These are phyloP conservation scores for Platalea minor DNA, from an alignment of 2,797 vertebrate species.

Conservation along the genomic window DNA sequence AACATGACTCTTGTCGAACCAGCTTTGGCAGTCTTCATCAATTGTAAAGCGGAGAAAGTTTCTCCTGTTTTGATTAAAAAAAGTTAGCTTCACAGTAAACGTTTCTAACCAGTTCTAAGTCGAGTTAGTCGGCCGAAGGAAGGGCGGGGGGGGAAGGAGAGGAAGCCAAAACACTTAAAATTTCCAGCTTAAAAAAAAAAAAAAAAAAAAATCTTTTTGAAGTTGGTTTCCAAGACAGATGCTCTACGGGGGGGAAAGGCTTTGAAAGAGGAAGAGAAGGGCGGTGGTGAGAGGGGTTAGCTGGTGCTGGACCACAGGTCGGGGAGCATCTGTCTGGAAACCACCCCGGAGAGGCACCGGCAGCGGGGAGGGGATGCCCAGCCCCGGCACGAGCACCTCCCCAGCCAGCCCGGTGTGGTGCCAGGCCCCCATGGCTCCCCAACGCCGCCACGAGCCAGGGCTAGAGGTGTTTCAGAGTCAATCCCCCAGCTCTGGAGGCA, in stretches of 20 bases:
- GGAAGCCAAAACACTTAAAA: constrained; percentile 2
- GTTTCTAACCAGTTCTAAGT: constrained; percentile 63
- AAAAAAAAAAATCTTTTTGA: not conserved
- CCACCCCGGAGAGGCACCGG: not conserved
- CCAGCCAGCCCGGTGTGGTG: not conserved
- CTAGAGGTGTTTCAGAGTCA: not conserved
- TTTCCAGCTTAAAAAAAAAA: constrained; percentile 35
- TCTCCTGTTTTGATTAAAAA: constrained; percentile 31
- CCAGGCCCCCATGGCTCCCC: not conserved
- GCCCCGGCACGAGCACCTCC: not conserved
- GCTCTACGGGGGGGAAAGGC: not conserved
- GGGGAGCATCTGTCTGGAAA: constrained; percentile 26
- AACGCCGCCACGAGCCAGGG: fast-evolving
- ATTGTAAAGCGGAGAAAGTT: constrained; percentile 36
- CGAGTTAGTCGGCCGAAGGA: constrained; percentile 18
- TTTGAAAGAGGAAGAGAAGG: not conserved
- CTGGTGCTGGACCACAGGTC: not conserved
- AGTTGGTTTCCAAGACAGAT: constrained; percentile 46
- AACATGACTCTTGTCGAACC: constrained; percentile 21
- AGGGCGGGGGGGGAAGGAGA: not conserved
- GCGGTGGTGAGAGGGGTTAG: not conserved
- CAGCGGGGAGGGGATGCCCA: fast-evolving
- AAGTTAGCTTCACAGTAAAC: constrained; percentile 73
- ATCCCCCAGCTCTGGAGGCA: not conserved
- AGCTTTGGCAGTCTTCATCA: constrained; percentile 67